Base-by-base conservation (phyloP, 37 sponge, comb jelly and placozoan genomes). In the Agelas oroides region DNA sequence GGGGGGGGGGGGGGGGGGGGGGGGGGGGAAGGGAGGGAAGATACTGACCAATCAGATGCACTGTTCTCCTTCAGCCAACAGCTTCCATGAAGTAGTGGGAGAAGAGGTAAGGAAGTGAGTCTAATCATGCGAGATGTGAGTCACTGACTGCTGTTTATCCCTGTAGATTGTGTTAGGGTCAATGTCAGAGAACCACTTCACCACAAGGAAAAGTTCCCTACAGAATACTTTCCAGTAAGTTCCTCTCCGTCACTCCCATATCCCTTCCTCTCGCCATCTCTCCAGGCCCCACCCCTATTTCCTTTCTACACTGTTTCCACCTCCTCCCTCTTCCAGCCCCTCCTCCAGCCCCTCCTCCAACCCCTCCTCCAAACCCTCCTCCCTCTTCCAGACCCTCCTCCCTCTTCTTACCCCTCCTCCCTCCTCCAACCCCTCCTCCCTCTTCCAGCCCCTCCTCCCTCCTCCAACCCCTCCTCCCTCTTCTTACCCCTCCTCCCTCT, bases 161-260 rank as follows among this genome's bases (percentile, higher is more conserved):
- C 41, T 76, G 28, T 57, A 65, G 69, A 36, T 65, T 6, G 46
- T 66, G 2, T 71, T 33, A 5, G 61, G 75, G 5, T 62, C 30
- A 21, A 62, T 85, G 25, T 17, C 39, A 1, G 41, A 19, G 25
- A 73, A 85, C 79, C 61, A 53, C 53, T 55, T 34, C 72, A 65
- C 39, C 20, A 28, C 14, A 92, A 87, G 66, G 77, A 92, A 73
- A 92, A 75, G 32, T 92, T 83, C 58, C 92, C 92, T 15, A 65
- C 55, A 21, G 79, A 83, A 0, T 92, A 72, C 70, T 92, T 76
- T 36, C 92, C 92, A 58, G 88, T 64, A 55, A 8, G 46, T 46
- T 46, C 46, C 46, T 46, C 46, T 8, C 8, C n/a, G n/a, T 56
- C 15, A 19, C 46, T 46, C 46, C 46, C 46, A 3, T 8, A 46